phyloP scores from a whole-genome alignment of 1,140 invertebrate species.

The Nautilus pompilius region DNA sequence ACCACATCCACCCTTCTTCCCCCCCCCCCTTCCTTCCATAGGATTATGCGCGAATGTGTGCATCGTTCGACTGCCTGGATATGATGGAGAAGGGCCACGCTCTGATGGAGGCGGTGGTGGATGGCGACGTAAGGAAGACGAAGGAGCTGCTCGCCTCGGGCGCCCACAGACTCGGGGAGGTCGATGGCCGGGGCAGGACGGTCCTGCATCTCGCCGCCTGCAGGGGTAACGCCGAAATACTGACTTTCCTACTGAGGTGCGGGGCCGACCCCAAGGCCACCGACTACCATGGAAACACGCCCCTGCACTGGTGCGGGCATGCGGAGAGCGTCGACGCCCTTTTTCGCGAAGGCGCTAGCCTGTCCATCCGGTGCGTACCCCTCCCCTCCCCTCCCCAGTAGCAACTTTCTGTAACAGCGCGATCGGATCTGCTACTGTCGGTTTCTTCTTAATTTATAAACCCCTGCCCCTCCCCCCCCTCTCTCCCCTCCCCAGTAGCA shows the following conservation, averaged over 20 bases:
- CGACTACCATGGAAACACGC: constrained; percentile 27
- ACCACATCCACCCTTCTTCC: no score
- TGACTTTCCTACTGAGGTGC: constrained; percentile 11
- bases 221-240: constrained; percentile 15
- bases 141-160: constrained; percentile 10
- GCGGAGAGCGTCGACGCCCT: constrained; percentile 23
- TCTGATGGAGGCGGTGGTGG: constrained; percentile 14
- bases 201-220: constrained; percentile 19
- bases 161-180: constrained; percentile 15
- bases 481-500: no score
- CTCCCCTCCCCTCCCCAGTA: no score
- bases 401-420: no score
- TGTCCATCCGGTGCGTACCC: constrained; percentile 16
- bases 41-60: no score
- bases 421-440: no score
- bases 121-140: constrained; percentile 9
- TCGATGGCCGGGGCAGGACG: constrained; percentile 18
- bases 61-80: no score
- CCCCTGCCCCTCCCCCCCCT: no score
- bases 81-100: constrained; percentile 18
- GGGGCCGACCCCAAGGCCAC: constrained; percentile 17
- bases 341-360: constrained; percentile 16
- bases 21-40: no score
- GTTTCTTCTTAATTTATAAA: no score
- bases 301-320: constrained; percentile 32